Percentiles rank a stretch among this genome's conserved stretches.
Conservation (phyloP, 2,113 vertebrate species). For the Stercorarius parasiticus region DNA sequence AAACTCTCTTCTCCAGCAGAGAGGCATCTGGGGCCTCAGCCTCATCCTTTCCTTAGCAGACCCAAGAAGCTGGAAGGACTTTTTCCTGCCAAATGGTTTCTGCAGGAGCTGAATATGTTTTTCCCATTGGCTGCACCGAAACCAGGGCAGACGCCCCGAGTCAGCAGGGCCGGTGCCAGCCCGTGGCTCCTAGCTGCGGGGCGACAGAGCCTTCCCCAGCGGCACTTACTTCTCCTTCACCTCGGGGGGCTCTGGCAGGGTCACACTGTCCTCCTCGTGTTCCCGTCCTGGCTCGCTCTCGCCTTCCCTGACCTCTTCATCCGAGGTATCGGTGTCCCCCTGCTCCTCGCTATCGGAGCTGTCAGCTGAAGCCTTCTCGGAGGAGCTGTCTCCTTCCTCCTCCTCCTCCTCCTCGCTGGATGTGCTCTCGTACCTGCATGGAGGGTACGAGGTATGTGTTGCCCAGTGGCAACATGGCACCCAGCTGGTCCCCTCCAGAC, state of each 20-base stretch:
- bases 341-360: constrained; percentile 80
- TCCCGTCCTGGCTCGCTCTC: constrained; percentile 48
- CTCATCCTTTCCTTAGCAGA: not conserved
- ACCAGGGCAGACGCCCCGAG: accelerated
- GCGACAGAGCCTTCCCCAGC: not conserved
- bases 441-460: not conserved
- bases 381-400: constrained; percentile 75
- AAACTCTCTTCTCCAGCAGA: not conserved
- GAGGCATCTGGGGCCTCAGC: not conserved
- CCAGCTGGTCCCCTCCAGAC: not conserved
- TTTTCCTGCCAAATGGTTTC: not conserved
- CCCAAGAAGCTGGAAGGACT: not conserved
- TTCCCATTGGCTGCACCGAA: not conserved
- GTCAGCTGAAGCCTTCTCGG: constrained; percentile 68
- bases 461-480: not conserved
- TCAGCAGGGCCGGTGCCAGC: not conserved
- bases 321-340: constrained; percentile 77
- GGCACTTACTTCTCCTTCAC: constrained; percentile 86
- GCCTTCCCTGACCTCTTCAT: constrained; percentile 77
- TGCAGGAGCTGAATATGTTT: not conserved
- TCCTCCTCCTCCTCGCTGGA: constrained; percentile 85
- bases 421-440: constrained; percentile 88
- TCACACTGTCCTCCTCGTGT: not conserved
- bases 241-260: not conserved
- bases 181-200: not conserved